These are phyloP conservation scores for Anolis apletophallus DNA, from an alignment of 2,797 vertebrate species.

Conservation along the genomic window DNA sequence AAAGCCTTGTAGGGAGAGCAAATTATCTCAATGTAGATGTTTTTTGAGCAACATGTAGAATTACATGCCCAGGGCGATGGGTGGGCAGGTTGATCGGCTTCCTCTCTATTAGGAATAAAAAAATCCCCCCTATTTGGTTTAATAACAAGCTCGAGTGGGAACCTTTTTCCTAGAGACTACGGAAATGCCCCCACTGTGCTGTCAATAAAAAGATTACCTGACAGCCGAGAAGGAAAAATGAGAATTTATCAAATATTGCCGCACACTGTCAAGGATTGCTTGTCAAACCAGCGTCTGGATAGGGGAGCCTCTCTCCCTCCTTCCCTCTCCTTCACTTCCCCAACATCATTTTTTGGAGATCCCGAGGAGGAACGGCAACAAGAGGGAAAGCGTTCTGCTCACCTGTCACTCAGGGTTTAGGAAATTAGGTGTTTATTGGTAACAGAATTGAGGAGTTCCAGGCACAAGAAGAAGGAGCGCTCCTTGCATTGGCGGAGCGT, in stretches of 20 bases:
- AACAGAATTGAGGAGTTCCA: constrained; percentile 16
- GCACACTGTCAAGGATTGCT: constrained; percentile 72
- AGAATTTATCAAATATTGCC: constrained; percentile 70
- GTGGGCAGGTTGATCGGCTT: neutral
- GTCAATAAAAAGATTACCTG: constrained; percentile 85
- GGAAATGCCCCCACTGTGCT: constrained; percentile 54
- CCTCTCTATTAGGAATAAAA: constrained; percentile 4
- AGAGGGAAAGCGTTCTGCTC: neutral
- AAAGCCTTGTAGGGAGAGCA: neutral
- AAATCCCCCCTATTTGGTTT: constrained; percentile 40
- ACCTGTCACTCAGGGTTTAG: constrained; percentile 42
- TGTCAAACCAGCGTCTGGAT: constrained; percentile 64
- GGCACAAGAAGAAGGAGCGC: rapidly evolving
- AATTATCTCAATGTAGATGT: neutral
- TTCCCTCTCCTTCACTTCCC: neutral
- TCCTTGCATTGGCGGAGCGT: rapidly evolving
- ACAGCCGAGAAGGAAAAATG: constrained; percentile 71
- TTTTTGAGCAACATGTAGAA: neutral
- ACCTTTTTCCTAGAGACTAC: constrained; percentile 40
- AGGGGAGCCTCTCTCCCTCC: constrained; percentile 46
- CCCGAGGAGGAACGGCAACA: constrained; percentile 61
- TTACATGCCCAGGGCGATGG: neutral
- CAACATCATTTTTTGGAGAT: constrained; percentile 65
- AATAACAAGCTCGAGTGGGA: constrained; percentile 41
- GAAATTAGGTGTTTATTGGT: constrained; percentile 47